phyloP scores from a whole-genome alignment of 2,888 invertebrate genomes.

The Caenorhabditis virilis region DNA sequence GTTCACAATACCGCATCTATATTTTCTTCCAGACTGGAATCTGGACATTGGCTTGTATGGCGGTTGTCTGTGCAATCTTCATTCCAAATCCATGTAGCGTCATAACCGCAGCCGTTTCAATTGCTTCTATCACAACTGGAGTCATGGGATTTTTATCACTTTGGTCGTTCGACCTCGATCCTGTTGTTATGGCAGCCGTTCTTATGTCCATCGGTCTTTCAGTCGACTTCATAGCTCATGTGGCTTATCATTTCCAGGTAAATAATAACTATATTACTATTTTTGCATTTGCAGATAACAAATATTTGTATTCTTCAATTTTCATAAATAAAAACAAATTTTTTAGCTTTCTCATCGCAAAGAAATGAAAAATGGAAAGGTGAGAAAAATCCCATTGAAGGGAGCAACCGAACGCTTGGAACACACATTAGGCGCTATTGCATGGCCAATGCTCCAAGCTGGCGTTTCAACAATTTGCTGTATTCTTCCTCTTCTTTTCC shows the following conservation, averaged over 20 bases:
- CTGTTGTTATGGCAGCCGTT: conserved; percentile 66
- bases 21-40: conserved; percentile 54
- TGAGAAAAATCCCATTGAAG: conserved; percentile 56
- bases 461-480: conserved; percentile 65
- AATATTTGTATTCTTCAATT: too few species aligned
- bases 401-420: conserved; percentile 55
- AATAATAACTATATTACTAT: too few species aligned
- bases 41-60: conserved; percentile 64
- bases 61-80: conserved; percentile 65
- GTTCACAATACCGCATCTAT: too few species aligned
- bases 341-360: conserved; percentile 56
- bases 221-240: conserved; percentile 68
- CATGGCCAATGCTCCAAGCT: conserved; percentile 68
- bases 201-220: conserved; percentile 67
- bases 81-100: conserved; percentile 64
- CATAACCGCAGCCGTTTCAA: conserved; percentile 59
- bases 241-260: conserved; percentile 66
- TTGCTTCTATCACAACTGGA: conserved; percentile 63
- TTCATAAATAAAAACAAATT: neutral
- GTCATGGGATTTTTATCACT: conserved; percentile 66
- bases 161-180: conserved; percentile 66
- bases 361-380: conserved; percentile 51
- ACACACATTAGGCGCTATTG: conserved; percentile 60
- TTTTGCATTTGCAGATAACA: too few species aligned
- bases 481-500: conserved; percentile 60